Conservation (phyloP, 2,113 vertebrate genomes). For the Rhabdomys dilectus region DNA sequence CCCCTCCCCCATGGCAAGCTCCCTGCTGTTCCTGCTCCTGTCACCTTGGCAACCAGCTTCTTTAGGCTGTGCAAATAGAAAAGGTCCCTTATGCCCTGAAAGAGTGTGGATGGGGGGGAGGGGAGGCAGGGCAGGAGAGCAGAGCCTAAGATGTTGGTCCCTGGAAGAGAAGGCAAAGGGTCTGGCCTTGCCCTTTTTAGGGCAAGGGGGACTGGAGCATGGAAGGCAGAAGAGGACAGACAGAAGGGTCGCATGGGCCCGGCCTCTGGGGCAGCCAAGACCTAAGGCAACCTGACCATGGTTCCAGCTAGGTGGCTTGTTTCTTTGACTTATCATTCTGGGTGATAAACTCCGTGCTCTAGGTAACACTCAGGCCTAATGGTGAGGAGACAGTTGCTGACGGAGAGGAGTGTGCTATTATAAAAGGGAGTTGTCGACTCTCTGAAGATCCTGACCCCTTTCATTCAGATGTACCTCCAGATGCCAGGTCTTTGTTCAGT, state of each 20-base stretch:
- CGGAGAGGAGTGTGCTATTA: not conserved
- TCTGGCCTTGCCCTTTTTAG: conserved; percentile 26
- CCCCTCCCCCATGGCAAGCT: conserved; percentile 81
- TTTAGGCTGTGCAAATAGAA: conserved; percentile 83
- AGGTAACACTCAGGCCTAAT: conserved; percentile 40
- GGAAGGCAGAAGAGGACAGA: conserved; percentile 15
- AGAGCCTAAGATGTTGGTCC: conserved; percentile 65
- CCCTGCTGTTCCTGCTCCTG: conserved; percentile 82
- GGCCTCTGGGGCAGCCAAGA: not conserved
- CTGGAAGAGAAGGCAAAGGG: conserved; percentile 47
- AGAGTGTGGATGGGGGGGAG: conserved; percentile 66
- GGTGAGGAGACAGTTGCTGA: conserved; percentile 62
- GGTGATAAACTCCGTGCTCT: not conserved
- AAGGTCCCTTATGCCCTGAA: conserved; percentile 82
- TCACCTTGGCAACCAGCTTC: conserved; percentile 82
- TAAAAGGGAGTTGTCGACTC: conserved; percentile 5
- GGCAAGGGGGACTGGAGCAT: not conserved
- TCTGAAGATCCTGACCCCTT: conserved; percentile 33
- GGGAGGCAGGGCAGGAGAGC: conserved; percentile 54
- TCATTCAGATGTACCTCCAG: conserved; percentile 29
- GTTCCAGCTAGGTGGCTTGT: not conserved
- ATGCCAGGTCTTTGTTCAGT: conserved; percentile 70
- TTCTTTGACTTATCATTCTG: conserved; percentile 37
- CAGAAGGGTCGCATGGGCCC: conserved; percentile 19
- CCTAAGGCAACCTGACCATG: not conserved